Evolutionary conservation across 2,113 vertebrate species (phyloP).

Genomic region (Oxyura jamaicensis): DNA sequence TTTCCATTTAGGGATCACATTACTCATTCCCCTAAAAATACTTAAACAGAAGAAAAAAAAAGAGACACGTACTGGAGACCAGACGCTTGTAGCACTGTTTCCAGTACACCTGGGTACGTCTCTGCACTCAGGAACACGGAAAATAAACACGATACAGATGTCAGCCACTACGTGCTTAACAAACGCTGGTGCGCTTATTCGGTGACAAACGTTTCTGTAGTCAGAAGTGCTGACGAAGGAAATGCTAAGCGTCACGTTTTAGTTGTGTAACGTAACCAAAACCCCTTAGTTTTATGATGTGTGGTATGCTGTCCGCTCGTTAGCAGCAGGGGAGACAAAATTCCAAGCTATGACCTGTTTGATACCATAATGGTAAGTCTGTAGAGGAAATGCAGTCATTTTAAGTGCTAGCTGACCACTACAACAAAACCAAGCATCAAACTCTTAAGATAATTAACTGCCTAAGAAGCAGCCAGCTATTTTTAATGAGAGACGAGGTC

Average conservation of each 20-base stretch:
- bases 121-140: background rate
- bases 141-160: background rate
- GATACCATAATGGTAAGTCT: background rate
- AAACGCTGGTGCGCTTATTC: background rate
- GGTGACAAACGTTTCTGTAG: background rate
- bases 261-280: background rate
- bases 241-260: background rate
- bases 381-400: background rate
- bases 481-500: background rate
- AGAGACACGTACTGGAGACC: fast-evolving
- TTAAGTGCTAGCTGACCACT: background rate
- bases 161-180: background rate
- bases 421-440: background rate
- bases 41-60: background rate
- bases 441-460: background rate
- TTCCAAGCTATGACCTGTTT: background rate
- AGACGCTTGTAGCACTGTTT: background rate
- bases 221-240: background rate
- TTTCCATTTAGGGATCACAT: background rate
- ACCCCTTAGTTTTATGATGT: background rate
- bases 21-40: background rate
- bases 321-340: background rate
- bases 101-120: background rate
- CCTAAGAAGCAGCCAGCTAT: background rate
- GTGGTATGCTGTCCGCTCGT: background rate